Percentiles rank a stretch among this genome's conserved stretches.
phyloP scores from a whole-genome alignment of 2,888 invertebrate species.

The Anaspis maculata region DNA sequence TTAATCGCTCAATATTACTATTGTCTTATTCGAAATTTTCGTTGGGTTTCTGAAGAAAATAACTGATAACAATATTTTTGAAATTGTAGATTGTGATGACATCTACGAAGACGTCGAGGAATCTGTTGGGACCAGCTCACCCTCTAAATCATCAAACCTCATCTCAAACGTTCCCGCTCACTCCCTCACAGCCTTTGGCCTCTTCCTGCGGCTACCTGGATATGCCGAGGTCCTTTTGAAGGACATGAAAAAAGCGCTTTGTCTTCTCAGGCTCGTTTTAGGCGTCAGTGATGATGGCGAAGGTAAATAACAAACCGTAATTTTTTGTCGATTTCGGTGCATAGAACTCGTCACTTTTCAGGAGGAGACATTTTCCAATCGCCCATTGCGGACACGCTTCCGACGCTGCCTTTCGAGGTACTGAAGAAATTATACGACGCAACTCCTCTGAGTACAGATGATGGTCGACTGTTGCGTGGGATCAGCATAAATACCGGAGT shows the following conservation, averaged over 20 bases:
- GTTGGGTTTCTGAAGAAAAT: too few relatives aligned
- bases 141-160: slow-evolving; percentile 44
- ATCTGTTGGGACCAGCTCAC: slow-evolving; percentile 36
- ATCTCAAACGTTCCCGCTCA: slow-evolving; percentile 75
- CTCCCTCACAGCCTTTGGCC: slow-evolving; percentile 82
- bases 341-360: slow-evolving; percentile 17
- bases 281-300: slow-evolving; percentile 90
- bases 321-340: slow-evolving; percentile 27
- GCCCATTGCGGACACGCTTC: slow-evolving; percentile 57
- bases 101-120: slow-evolving; percentile 57
- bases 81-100: slow-evolving; percentile 47
- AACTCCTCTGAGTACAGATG: slow-evolving; percentile 65
- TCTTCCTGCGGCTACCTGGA: slow-evolving; percentile 81
- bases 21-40: too few relatives aligned
- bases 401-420: slow-evolving; percentile 73
- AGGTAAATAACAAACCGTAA: too few relatives aligned
- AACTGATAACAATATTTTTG: too few relatives aligned
- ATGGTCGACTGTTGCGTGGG: slow-evolving; percentile 64
- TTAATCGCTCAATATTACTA: too few relatives aligned
- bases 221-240: slow-evolving; percentile 83
- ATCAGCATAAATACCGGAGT: slow-evolving; percentile 80
- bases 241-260: slow-evolving; percentile 78
- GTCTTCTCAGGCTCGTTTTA: slow-evolving; percentile 74
- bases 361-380: slow-evolving; percentile 63
- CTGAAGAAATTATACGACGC: slow-evolving; percentile 68